Conservation (phyloP, 2,888 invertebrate species). For the Lamellibrachia columna region DNA sequence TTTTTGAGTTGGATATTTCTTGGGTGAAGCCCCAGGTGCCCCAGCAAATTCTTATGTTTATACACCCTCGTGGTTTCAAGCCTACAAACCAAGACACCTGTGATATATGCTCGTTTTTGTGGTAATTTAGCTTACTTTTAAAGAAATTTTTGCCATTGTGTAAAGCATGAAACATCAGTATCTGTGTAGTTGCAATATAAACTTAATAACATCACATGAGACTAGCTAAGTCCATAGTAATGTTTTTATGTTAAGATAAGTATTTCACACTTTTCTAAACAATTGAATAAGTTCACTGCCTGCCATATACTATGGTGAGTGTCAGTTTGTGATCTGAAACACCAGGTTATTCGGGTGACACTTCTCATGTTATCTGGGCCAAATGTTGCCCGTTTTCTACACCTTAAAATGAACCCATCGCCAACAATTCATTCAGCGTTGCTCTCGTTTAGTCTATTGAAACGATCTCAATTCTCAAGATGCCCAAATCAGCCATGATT, state of each 20-base stretch:
- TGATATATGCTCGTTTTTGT: neutral
- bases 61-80: neutral
- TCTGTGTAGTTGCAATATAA: neutral
- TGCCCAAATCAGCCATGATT: neutral
- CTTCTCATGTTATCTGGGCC: neutral
- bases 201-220: neutral
- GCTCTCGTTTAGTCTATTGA: constrained; percentile 16
- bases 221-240: neutral
- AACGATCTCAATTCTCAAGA: neutral
- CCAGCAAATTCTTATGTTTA: neutral
- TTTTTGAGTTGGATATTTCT: neutral
- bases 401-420: neutral
- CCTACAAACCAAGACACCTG: neutral
- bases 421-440: neutral
- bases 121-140: neutral
- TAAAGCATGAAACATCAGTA: neutral
- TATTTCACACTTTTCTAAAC: neutral
- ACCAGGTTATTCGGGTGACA: neutral
- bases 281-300: neutral
- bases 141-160: neutral
- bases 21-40: neutral
- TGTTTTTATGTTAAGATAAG: neutral
- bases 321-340: neutral
- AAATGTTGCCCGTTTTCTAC: neutral
- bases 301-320: neutral